A percentile compares a stretch with the other conserved stretches of the same genome.
phyloP scores from a whole-genome alignment of 2,797 vertebrate species.

The Prunella strophiata region DNA sequence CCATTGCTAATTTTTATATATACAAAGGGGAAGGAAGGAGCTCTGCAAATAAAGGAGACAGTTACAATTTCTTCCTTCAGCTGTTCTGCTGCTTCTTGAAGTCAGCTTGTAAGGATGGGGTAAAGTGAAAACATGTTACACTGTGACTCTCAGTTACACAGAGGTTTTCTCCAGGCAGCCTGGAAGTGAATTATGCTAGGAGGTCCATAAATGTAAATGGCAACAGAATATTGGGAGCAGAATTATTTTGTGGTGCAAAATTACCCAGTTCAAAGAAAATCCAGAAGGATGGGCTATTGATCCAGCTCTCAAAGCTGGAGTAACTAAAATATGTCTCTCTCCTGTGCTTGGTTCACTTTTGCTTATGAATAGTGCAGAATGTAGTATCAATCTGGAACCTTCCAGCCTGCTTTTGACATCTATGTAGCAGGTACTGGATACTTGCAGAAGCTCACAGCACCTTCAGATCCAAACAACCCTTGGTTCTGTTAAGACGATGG shows the following conservation, averaged over 20 bases:
- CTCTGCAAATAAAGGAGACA: not conserved
- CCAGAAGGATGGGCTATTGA: not conserved
- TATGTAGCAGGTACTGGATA: fast-evolving
- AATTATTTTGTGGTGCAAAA: not conserved
- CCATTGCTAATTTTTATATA: not conserved
- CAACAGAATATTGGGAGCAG: not conserved
- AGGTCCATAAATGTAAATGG: not conserved
- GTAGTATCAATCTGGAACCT: not conserved
- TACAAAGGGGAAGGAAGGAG: not conserved
- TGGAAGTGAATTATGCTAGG: not conserved
- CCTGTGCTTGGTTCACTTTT: not conserved
- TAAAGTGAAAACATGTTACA: not conserved
- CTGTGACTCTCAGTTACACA: not conserved
- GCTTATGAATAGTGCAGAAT: not conserved
- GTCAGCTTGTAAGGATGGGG: not conserved
- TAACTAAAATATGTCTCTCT: not conserved
- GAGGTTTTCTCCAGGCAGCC: not conserved
- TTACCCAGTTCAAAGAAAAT: not conserved
- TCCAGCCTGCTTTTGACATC: not conserved
- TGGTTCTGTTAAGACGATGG: not conserved
- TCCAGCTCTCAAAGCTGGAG: not conserved
- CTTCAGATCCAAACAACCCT: not conserved
- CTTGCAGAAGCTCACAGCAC: not conserved
- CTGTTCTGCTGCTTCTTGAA: not conserved
- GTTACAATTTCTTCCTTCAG: not conserved